These are phyloP conservation scores for Pogonognathellus flavescens DNA, from an alignment of 1,140 invertebrate genomes.

Conservation along the genomic window DNA sequence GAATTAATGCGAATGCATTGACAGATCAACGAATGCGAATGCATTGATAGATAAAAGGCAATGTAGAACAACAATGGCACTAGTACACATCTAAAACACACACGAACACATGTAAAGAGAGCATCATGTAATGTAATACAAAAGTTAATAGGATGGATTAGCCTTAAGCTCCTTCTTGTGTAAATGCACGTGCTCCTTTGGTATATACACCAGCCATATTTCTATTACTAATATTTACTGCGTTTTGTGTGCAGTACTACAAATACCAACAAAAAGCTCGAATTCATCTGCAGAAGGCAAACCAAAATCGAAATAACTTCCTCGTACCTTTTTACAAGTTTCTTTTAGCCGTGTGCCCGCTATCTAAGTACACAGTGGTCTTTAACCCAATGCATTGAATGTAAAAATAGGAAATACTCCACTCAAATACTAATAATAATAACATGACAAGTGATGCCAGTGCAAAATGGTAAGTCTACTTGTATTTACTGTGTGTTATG, in stretches of 20 bases:
- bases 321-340: background rate
- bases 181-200: conserved; percentile 36
- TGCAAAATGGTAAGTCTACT: background rate
- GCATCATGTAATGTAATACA: conserved; percentile 42
- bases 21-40: conserved; percentile 42
- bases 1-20: background rate
- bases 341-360: background rate
- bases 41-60: conserved; percentile 35
- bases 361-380: background rate
- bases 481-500: background rate
- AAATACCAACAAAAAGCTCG: conserved; percentile 5
- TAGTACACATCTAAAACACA: conserved; percentile 6
- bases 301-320: background rate
- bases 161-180: conserved; percentile 18
- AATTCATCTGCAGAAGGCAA: background rate
- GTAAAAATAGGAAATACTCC: background rate
- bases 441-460: too few species aligned
- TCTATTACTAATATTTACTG: background rate
- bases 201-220: too few species aligned
- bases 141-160: conserved; percentile 45
- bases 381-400: background rate
- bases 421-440: too few species aligned
- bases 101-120: conserved; percentile 46
- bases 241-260: background rate
- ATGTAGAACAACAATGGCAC: background rate